A percentile compares a stretch with the other conserved stretches of the same genome.
phyloP scores from a whole-genome alignment of 2,797 vertebrate species.

The Lagorchestes hirsutus region DNA sequence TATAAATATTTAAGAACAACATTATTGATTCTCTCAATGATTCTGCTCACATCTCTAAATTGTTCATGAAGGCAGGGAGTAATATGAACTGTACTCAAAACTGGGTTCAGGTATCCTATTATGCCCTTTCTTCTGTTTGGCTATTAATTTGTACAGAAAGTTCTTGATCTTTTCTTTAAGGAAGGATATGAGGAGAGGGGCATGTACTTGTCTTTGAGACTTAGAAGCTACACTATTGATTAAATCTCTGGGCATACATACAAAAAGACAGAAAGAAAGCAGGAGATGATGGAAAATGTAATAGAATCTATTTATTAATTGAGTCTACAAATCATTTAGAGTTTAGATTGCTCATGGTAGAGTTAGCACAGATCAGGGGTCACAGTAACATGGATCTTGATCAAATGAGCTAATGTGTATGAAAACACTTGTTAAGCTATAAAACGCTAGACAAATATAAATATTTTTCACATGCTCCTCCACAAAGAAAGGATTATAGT shows the following conservation, averaged over 20 bases:
- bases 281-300: background rate
- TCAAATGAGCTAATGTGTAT: background rate
- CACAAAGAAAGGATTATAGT: background rate
- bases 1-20: constrained; percentile 47
- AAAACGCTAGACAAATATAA: background rate
- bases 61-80: constrained; percentile 41
- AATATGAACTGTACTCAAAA: background rate
- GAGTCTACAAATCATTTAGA: background rate
- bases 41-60: constrained; percentile 56
- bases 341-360: background rate
- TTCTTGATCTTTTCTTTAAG: background rate
- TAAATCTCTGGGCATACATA: background rate
- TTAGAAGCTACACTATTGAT: constrained; percentile 1
- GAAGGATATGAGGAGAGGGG: background rate
- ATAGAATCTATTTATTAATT: background rate
- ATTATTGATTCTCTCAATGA: constrained; percentile 47
- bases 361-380: background rate
- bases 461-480: background rate
- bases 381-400: constrained; percentile 3
- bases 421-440: background rate
- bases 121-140: background rate
- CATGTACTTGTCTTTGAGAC: background rate
- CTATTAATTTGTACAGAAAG: background rate
- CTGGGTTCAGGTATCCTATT: background rate
- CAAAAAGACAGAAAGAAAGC: background rate